Evolutionary conservation across 2,797 vertebrate genomes (phyloP), one percentile per base, ranked within the genome.

Genomic region (Yasuhikotakia modesta): DNA sequence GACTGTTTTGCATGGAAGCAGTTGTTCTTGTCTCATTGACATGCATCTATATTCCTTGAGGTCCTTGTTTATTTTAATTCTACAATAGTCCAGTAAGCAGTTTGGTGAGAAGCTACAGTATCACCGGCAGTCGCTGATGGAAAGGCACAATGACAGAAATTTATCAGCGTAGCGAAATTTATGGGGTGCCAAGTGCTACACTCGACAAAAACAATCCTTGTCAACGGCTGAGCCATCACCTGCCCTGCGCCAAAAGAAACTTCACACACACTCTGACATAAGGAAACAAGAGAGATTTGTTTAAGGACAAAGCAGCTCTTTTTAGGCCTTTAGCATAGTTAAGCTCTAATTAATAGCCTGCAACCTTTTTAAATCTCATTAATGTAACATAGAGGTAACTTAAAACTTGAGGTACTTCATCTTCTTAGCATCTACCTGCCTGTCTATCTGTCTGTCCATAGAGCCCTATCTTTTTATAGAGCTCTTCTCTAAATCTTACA

Each of bases 181-280:
- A 90, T 85, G 74, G 86, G 79, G 82, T 83, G 81, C 70, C 78
- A 85, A 92, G 88, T 90, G 89, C 87, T 79, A 80, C 86, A 84
- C 85, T 90, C 87, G 88, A 92, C 89, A 89, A 82, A 90, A 91
- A 87, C 85, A 89, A 89, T 90, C 85, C 81, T 80, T 83, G 88
- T 92, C 91, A 91, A 83, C 74, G 74, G 82, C 32, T 52, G 76
- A 82, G 73, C 87, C 76, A 69, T 61, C 80, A 82, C 79, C 72
- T 79, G 88, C 84, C 81, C 80, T 86, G 80, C 83, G 83, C 83
- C 86, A 84, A 73, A 82, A 64, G 63, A 57, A 30, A 70, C 22
- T 27, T 24, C 22, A 27, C 30, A 61, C 30, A 63, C 24, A 35
- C 17, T 8, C 7, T 32, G 27, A 30, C n/a, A 43, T 3, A 67